These are phyloP conservation scores for Sycobia sp. DNA, from an alignment of 1,140 invertebrate species.

Conservation along the genomic window DNA sequence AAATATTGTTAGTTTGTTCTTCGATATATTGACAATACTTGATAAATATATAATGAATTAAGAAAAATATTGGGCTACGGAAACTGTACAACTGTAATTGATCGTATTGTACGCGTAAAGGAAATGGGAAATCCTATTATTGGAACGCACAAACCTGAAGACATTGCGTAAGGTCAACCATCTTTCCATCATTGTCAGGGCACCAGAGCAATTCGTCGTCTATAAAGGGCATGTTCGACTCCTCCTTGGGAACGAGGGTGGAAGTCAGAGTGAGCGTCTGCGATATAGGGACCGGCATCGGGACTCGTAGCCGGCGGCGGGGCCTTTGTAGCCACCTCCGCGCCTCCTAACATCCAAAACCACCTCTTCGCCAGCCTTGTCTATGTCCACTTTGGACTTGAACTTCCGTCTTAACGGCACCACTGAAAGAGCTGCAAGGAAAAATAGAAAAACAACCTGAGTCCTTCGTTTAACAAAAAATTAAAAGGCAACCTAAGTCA, in stretches of 20 bases:
- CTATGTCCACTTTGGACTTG: neutral
- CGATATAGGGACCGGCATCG: constrained; percentile 61
- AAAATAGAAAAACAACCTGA: neutral
- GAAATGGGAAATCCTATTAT: too few species aligned
- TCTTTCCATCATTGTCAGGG: constrained; percentile 88
- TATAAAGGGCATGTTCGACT: constrained; percentile 85
- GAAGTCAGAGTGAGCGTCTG: constrained; percentile 58
- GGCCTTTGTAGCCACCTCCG: constrained; percentile 61
- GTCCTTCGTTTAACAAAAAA: neutral
- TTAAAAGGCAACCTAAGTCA: neutral
- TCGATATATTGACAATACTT: too few species aligned
- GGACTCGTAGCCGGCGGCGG: constrained; percentile 60
- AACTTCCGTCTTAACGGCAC: neutral
- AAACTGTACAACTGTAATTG: too few species aligned
- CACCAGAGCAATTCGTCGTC: constrained; percentile 91
- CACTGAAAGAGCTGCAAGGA: neutral
- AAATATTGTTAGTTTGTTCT: too few species aligned
- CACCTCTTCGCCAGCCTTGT: constrained; percentile 42
- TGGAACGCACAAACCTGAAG: constrained; percentile 70
- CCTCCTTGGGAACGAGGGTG: constrained; percentile 60
- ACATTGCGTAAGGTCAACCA: constrained; percentile 86
- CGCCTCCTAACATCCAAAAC: constrained; percentile 60
- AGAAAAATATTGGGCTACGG: too few species aligned
- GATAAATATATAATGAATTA: neutral
- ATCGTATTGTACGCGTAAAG: neutral